Percentiles rank a stretch among this genome's conserved stretches.
phyloP scores from a whole-genome alignment of 2,797 vertebrate genomes.

The Scleropages formosus region DNA sequence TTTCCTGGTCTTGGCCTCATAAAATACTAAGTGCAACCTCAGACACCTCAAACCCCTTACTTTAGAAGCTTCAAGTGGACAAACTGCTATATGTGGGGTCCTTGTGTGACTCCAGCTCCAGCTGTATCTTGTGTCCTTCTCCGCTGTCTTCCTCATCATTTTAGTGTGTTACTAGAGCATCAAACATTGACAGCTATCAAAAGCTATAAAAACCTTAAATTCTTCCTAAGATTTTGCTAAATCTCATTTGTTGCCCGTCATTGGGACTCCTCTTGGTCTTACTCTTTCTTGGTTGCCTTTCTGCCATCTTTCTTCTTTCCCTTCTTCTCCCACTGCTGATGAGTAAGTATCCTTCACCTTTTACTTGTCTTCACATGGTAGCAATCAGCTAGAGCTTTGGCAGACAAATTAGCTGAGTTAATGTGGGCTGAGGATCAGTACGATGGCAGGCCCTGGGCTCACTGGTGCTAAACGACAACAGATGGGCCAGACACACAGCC shows the following conservation, averaged over 20 bases:
- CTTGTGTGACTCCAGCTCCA: not conserved
- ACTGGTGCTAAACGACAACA: conserved; percentile 68
- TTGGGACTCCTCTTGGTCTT: conserved; percentile 14
- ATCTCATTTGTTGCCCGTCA: conserved; percentile 16
- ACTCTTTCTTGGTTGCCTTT: not conserved
- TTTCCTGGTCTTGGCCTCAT: conserved; percentile 9
- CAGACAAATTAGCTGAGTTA: conserved; percentile 74
- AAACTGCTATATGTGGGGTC: conserved; percentile 4
- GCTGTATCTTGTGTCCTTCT: conserved; percentile 4
- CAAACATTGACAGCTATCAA: conserved; percentile 17
- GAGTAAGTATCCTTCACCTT: conserved; percentile 67
- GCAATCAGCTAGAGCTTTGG: conserved; percentile 67
- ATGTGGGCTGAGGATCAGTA: conserved; percentile 66
- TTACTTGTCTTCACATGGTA: conserved; percentile 68
- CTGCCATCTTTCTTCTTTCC: conserved; percentile 42
- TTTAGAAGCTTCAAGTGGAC: not conserved
- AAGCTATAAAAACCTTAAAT: no score
- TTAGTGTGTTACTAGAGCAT: conserved; percentile 16
- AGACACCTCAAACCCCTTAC: not conserved
- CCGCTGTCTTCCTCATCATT: not conserved
- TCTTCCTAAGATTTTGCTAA: conserved; percentile 25
- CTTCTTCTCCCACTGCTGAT: conserved; percentile 49
- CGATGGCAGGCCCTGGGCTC: conserved; percentile 56
- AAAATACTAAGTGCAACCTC: conserved; percentile 13
- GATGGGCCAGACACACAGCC: conserved; percentile 53